phyloP scores from a whole-genome alignment of 35 echinoderm and acorn worm species.

The Acanthaster planci region DNA sequence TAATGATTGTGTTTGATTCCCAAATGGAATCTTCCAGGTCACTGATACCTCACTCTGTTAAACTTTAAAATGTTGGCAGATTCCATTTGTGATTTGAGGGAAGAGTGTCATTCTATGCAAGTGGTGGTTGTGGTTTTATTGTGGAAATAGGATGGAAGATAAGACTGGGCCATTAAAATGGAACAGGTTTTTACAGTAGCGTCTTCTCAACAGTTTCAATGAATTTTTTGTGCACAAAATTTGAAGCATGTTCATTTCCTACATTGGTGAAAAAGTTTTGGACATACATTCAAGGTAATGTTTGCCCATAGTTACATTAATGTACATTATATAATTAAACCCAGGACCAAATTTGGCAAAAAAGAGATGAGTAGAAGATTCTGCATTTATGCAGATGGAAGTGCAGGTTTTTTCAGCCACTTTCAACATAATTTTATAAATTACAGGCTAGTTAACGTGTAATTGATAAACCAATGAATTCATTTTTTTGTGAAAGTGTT shows the following conservation, averaged over 20 bases:
- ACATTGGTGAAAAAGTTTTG: not conserved
- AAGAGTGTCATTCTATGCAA: not conserved
- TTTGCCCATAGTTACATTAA: too few relatives aligned
- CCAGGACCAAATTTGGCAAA: too few relatives aligned
- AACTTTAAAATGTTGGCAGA: constrained; percentile 6
- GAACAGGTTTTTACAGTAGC: not conserved
- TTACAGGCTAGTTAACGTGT: not conserved
- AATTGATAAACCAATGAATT: not conserved
- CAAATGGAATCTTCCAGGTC: not conserved
- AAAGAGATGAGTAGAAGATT: too few relatives aligned
- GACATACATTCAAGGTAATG: not conserved
- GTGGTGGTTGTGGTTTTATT: not conserved
- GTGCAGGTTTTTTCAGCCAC: too few relatives aligned
- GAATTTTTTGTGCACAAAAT: not conserved
- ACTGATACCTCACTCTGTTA: constrained; percentile 17
- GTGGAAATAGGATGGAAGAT: not conserved
- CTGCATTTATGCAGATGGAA: too few relatives aligned
- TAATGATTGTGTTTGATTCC: not conserved
- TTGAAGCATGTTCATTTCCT: not conserved
- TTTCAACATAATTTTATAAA: not conserved
- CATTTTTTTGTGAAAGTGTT: not conserved
- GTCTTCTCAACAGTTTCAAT: not conserved
- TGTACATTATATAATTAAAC: too few relatives aligned
- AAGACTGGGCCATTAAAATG: not conserved
- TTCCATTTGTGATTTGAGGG: constrained; percentile 5